phyloP scores from a whole-genome alignment of 2,888 invertebrate species.

The Pseudoips prasinana region DNA sequence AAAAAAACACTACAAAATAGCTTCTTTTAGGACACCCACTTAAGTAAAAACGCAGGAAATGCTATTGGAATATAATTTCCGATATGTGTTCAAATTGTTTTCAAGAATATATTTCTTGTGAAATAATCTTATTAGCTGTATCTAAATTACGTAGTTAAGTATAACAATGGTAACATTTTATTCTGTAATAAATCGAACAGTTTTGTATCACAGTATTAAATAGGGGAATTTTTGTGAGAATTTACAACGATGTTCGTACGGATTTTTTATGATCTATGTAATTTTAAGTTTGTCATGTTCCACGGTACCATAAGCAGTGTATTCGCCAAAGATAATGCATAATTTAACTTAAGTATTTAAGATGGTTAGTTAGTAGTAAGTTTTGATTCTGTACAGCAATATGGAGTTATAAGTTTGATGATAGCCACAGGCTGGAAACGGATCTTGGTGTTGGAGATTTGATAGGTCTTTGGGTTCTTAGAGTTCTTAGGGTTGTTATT shows the following conservation, averaged over 20 bases:
- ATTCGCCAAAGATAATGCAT: constrained; percentile 81
- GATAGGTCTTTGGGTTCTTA: no score
- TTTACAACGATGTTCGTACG: constrained; percentile 76
- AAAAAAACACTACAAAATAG: no score
- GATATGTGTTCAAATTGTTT: constrained; percentile 26
- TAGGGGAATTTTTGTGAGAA: constrained; percentile 69
- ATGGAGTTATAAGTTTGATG: no score
- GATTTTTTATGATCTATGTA: constrained; percentile 45
- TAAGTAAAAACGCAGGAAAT: no score
- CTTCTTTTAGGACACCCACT: no score
- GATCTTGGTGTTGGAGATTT: no score
- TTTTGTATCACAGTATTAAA: constrained; percentile 74
- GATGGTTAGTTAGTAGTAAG: constrained; percentile 47
- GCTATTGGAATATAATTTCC: no score
- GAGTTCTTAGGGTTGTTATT: no score
- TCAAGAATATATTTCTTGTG: constrained; percentile 34
- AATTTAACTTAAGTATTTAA: constrained; percentile 62
- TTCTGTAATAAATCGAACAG: constrained; percentile 39
- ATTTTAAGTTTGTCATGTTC: constrained; percentile 42
- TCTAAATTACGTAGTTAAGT: constrained; percentile 43
- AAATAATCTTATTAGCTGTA: constrained; percentile 49
- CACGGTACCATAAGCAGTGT: constrained; percentile 74
- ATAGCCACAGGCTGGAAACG: no score
- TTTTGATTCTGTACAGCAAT: constrained; percentile 36
- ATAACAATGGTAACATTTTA: constrained; percentile 66